These are phyloP conservation scores for Rhagoletis zephyria DNA, from an alignment of 1,140 invertebrate genomes.

Conservation along the genomic window DNA sequence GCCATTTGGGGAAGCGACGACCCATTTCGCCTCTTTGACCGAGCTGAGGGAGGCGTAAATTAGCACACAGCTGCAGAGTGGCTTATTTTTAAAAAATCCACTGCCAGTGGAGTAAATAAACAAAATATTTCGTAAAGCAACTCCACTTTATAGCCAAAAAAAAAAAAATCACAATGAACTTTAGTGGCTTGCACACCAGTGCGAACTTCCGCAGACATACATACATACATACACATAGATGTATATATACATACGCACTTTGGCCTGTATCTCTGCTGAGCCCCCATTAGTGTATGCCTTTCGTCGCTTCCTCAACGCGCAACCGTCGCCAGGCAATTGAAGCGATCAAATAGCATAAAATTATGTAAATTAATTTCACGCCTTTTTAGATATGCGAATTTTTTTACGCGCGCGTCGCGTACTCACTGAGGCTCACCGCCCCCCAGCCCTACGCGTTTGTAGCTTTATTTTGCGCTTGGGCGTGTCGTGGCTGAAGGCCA, in stretches of 20 bases:
- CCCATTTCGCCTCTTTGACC: neutral
- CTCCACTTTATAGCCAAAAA: neutral
- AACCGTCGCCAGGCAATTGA: conserved; percentile 54
- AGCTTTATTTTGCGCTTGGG: neutral
- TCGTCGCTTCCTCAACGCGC: neutral
- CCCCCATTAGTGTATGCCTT: conserved; percentile 6
- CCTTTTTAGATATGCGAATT: conserved; percentile 71
- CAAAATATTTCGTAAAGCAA: neutral
- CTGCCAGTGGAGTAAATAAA: conserved; percentile 9
- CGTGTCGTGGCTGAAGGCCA: neutral
- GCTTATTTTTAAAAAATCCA: conserved; percentile 20
- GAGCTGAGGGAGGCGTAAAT: conserved; percentile 56
- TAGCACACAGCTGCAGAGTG: conserved; percentile 41
- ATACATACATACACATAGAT: no score
- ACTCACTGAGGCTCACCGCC: neutral
- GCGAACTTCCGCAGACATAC: no score
- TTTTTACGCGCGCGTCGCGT: conserved; percentile 35
- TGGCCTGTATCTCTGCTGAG: neutral
- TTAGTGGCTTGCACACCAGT: neutral
- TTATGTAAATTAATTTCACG: conserved; percentile 74
- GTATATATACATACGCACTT: neutral
- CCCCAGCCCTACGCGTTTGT: neutral
- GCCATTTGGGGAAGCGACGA: conserved; percentile 16
- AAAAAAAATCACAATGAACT: neutral
- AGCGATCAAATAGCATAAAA: conserved; percentile 72